A percentile compares a stretch with the other conserved stretches of the same genome.
These are phyloP conservation scores for Sphecodes monilicornis DNA, from an alignment of 2,888 invertebrate genomes.

Conservation along the genomic window DNA sequence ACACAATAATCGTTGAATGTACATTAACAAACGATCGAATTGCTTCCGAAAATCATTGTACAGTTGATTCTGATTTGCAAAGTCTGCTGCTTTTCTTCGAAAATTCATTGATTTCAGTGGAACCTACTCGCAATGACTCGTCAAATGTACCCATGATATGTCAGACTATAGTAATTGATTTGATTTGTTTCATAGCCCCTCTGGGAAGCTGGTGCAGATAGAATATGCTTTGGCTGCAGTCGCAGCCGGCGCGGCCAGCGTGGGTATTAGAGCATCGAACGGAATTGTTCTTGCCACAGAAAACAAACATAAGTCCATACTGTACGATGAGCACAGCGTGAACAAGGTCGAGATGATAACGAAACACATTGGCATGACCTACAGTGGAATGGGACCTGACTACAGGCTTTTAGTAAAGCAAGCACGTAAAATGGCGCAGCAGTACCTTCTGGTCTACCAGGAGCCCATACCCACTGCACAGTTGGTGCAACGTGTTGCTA, in stretches of 20 bases:
- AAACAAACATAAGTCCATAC: slow-evolving; percentile 98
- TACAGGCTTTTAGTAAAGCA: slow-evolving; percentile 95
- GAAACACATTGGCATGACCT: slow-evolving; percentile 98
- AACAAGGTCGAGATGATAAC: slow-evolving; percentile 98
- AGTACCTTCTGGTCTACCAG: slow-evolving; percentile 95
- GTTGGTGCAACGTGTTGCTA: slow-evolving; percentile 97
- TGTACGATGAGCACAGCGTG: slow-evolving; percentile 98
- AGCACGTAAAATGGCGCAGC: slow-evolving; percentile 98
- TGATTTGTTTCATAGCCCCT: slow-evolving; percentile 89
- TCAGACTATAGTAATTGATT: slow-evolving; percentile 3
- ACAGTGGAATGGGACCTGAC: slow-evolving; percentile 98
- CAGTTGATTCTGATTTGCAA: neutral
- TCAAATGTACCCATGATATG: slow-evolving; percentile 24
- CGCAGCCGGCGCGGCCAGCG: slow-evolving; percentile 98
- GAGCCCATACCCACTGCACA: slow-evolving; percentile 99
- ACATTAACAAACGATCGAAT: neutral
- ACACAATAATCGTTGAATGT: slow-evolving; percentile 17
- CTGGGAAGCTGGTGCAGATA: slow-evolving; percentile 99
- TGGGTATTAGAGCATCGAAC: slow-evolving; percentile 99
- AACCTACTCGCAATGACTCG: slow-evolving; percentile 48
- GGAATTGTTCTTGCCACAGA: slow-evolving; percentile 99
- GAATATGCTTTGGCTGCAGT: slow-evolving; percentile 99
- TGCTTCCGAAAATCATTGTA: neutral
- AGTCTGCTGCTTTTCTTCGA: neutral
- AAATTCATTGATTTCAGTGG: neutral